A percentile compares a stretch with the other conserved stretches of the same genome.
Conservation (phyloP, 2,113 vertebrate species). For the Rhabdomys dilectus region DNA sequence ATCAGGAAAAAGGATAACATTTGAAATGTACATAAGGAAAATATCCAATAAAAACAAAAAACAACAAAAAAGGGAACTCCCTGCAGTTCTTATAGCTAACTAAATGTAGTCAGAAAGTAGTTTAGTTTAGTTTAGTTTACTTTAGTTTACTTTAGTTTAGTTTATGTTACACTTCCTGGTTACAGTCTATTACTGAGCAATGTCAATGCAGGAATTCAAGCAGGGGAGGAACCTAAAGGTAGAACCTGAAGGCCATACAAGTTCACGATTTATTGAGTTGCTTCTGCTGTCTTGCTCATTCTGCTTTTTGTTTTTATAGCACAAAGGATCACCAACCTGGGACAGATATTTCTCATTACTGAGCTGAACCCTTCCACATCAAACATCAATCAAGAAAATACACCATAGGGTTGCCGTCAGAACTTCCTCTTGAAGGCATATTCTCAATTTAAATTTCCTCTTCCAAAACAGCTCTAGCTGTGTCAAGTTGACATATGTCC, state of each 20-base stretch:
- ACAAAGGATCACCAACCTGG: not conserved
- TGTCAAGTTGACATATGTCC: not conserved
- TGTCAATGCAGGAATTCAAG: not conserved
- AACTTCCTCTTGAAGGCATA: not conserved
- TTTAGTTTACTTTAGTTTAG: not conserved
- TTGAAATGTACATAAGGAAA: too few relatives aligned
- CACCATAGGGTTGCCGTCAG: not conserved
- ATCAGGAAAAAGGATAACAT: too few relatives aligned
- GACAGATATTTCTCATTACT: not conserved
- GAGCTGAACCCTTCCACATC: not conserved
- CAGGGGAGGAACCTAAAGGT: not conserved
- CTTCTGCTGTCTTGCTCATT: not conserved
- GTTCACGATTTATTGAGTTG: not conserved
- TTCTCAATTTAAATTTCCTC: not conserved
- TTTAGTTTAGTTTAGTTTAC: too few relatives aligned
- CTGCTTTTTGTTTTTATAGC: not conserved
- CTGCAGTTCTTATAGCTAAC: not conserved
- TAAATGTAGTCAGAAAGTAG: not conserved
- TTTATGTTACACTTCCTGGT: not conserved
- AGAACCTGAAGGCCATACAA: not conserved
- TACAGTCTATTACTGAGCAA: not conserved
- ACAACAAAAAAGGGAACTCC: not conserved
- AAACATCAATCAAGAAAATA: not conserved
- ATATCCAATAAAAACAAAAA: too few relatives aligned
- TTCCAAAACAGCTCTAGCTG: not conserved